These are phyloP conservation scores for Pogonomyrmex californicus DNA, from an alignment of 1,140 invertebrate genomes.

Conservation along the genomic window DNA sequence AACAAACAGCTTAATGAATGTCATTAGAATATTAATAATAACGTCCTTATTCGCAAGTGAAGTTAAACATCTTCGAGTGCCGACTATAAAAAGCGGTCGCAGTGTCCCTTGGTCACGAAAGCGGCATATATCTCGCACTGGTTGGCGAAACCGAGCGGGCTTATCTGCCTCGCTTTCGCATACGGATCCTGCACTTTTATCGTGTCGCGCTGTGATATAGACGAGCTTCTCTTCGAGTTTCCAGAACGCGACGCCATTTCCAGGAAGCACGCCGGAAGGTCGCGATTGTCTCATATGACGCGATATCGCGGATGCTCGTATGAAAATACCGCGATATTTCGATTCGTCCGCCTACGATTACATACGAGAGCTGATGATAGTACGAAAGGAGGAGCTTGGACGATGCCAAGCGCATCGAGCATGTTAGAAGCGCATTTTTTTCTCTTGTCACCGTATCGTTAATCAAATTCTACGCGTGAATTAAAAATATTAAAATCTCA, in stretches of 20 bases:
- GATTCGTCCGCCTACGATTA: neutral
- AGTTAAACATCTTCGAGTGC: slow-evolving; percentile 18
- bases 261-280: slow-evolving; percentile 47
- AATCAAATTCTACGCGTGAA: neutral
- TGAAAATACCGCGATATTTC: slow-evolving; percentile 4
- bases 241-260: slow-evolving; percentile 52
- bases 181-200: slow-evolving; percentile 48
- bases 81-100: neutral
- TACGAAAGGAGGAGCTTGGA: neutral
- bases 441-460: neutral
- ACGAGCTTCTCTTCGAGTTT: slow-evolving; percentile 49
- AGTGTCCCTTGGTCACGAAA: slow-evolving; percentile 46
- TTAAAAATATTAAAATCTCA: neutral
- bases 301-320: slow-evolving; percentile 29
- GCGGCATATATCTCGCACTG: slow-evolving; percentile 22
- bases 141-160: slow-evolving; percentile 37
- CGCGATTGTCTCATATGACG: slow-evolving; percentile 57
- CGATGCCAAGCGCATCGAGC: neutral
- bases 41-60: neutral
- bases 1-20: neutral
- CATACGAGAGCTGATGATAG: neutral
- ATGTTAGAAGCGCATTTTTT: neutral
- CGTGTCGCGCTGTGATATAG: slow-evolving; percentile 43
- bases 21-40: neutral
- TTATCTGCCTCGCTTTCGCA: slow-evolving; percentile 56